Evolutionary conservation across 2,113 vertebrate genomes (phyloP).

Genomic region (Aldabrachelys gigantea): DNA sequence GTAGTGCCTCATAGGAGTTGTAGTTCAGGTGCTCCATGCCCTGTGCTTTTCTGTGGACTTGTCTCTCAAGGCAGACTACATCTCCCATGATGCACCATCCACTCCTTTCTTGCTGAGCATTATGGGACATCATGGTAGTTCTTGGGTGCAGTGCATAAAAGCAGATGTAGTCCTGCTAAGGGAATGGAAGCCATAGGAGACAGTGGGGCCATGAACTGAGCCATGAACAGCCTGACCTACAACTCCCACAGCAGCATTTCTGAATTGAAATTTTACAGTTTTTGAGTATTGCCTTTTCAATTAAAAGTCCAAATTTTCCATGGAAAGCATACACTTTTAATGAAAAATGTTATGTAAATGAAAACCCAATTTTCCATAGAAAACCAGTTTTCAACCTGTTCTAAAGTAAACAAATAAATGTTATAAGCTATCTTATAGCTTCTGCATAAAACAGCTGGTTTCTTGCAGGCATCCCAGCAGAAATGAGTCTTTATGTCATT

Average conservation of each 20-base stretch:
- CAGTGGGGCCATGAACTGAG: neutral
- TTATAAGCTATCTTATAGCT: neutral
- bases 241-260: neutral
- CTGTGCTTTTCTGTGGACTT: neutral
- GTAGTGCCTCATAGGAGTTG: neutral
- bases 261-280: neutral
- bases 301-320: neutral
- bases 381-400: neutral
- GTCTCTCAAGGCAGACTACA: neutral
- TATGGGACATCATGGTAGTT: neutral
- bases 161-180: neutral
- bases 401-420: neutral
- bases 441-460: neutral
- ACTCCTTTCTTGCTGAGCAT: neutral
- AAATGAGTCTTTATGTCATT: neutral
- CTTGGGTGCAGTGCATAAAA: neutral
- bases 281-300: neutral
- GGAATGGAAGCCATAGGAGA: neutral
- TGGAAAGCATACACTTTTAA: neutral
- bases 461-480: neutral
- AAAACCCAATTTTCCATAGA: neutral
- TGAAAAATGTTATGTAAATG: neutral
- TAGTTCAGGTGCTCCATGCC: neutral
- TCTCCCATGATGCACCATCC: neutral
- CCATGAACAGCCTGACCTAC: neutral